Conservation (phyloP, 2,888 invertebrate genomes). For the Stenodema calcarata region DNA sequence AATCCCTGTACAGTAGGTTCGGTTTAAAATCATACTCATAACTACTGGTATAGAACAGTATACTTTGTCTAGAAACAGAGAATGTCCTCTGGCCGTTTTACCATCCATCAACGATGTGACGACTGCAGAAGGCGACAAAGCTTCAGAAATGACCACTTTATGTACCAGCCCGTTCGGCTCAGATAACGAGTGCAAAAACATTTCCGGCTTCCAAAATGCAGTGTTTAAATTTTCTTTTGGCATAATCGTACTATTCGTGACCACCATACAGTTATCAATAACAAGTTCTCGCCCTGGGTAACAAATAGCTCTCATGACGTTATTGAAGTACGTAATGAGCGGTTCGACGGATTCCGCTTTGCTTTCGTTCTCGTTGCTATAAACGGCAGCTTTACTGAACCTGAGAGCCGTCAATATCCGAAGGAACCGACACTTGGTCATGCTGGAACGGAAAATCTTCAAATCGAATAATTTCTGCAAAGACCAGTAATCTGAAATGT, state of each 20-base stretch:
- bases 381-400: background rate
- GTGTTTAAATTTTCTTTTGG: background rate
- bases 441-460: slow-evolving; percentile 7
- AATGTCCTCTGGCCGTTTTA: slow-evolving; percentile 22
- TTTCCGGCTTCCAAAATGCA: background rate
- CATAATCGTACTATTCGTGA: background rate
- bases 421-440: slow-evolving; percentile 43
- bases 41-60: background rate
- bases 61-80: background rate
- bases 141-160: background rate
- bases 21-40: background rate
- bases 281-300: slow-evolving; percentile 25
- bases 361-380: background rate
- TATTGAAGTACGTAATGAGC: slow-evolving; percentile 4
- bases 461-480: slow-evolving; percentile 28
- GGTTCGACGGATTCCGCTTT: background rate
- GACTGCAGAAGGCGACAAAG: background rate
- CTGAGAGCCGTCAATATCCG: slow-evolving; percentile 25
- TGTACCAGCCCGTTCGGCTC: slow-evolving; percentile 40
- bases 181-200: slow-evolving; percentile 22
- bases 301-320: slow-evolving; percentile 1
- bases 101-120: background rate
- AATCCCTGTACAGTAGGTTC: slow-evolving; percentile 28
- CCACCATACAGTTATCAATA: slow-evolving; percentile 20
- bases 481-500: slow-evolving; percentile 48